Percentiles rank a stretch among this genome's conserved stretches.
Conservation (phyloP, 2,888 invertebrate genomes). For the Patella caerulea region DNA sequence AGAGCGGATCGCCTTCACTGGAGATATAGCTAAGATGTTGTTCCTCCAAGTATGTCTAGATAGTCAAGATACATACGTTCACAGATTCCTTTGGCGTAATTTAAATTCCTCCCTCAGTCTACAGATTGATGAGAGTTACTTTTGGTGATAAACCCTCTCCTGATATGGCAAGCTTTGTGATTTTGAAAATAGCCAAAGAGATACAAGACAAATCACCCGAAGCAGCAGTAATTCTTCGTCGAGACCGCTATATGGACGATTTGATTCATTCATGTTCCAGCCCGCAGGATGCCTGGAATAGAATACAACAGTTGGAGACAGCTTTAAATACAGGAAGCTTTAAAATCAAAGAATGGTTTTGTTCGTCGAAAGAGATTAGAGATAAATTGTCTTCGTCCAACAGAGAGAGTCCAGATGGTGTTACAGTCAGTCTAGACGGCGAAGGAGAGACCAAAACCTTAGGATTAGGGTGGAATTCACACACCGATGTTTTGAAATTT, state of each 20-base stretch:
- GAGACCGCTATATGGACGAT: conserved; percentile 28
- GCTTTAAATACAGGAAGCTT: conserved; percentile 20
- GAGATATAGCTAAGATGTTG: conserved; percentile 18
- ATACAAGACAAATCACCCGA: conserved; percentile 11
- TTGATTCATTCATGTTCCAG: conserved; percentile 19
- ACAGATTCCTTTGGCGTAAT: conserved; percentile 26
- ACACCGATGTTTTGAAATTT: too few species aligned
- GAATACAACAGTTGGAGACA: conserved; percentile 15
- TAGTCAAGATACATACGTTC: conserved; percentile 14
- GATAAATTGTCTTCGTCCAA: too few species aligned
- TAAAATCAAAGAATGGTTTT: too few species aligned
- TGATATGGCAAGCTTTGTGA: conserved; percentile 26
- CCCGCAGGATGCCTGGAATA: conserved; percentile 1
- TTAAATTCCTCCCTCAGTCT: too few species aligned
- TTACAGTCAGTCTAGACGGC: too few species aligned
- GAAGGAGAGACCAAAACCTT: too few species aligned
- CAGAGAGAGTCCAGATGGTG: too few species aligned
- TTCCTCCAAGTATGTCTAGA: conserved; percentile 10
- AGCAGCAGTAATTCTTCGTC: conserved; percentile 17
- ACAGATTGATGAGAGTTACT: too few species aligned
- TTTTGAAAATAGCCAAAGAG: conserved; percentile 22
- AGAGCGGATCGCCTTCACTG: conserved; percentile 19
- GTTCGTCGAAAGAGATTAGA: too few species aligned
- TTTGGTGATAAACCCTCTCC: conserved; percentile 27
- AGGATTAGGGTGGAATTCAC: too few species aligned